Evolutionary conservation across 2,888 invertebrate species (phyloP).

Genomic region (Xestoiulus laeticollis): DNA sequence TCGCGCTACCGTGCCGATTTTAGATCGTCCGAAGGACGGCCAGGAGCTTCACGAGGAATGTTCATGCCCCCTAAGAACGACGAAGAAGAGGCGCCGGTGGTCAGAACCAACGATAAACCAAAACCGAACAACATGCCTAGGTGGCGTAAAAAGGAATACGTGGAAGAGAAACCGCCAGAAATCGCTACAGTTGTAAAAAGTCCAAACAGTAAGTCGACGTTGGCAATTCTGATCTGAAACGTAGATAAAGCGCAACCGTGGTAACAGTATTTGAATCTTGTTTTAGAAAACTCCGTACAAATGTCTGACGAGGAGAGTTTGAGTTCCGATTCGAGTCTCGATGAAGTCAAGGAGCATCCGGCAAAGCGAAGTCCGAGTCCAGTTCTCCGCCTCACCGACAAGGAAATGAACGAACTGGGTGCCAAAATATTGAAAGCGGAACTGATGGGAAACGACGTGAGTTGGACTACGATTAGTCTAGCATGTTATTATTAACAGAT

Average conservation of each 20-base stretch:
- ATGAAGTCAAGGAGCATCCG: background rate
- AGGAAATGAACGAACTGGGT: slow-evolving; percentile 88
- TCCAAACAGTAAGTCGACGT: background rate
- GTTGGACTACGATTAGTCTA: too few species aligned
- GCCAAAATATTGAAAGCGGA: slow-evolving; percentile 94
- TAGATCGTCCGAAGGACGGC: background rate
- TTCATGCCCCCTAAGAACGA: background rate
- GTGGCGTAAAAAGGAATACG: slow-evolving; percentile 18
- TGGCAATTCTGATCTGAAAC: too few species aligned
- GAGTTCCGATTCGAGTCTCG: background rate
- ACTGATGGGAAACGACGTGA: slow-evolving; percentile 81
- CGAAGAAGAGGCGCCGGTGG: background rate
- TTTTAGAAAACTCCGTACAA: background rate
- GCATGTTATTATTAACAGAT: too few species aligned
- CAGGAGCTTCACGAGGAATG: background rate
- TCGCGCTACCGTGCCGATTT: background rate
- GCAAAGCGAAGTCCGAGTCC: slow-evolving; percentile 36
- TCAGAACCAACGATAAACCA: background rate
- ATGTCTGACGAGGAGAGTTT: background rate
- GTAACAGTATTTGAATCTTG: too few species aligned
- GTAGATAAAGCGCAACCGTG: too few species aligned
- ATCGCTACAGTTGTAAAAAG: background rate
- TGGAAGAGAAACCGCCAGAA: background rate
- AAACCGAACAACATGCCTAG: background rate
- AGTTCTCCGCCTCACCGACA: slow-evolving; percentile 70